Evolutionary conservation across 2,888 invertebrate species (phyloP).

Genomic region (Dryobotodes eremita): DNA sequence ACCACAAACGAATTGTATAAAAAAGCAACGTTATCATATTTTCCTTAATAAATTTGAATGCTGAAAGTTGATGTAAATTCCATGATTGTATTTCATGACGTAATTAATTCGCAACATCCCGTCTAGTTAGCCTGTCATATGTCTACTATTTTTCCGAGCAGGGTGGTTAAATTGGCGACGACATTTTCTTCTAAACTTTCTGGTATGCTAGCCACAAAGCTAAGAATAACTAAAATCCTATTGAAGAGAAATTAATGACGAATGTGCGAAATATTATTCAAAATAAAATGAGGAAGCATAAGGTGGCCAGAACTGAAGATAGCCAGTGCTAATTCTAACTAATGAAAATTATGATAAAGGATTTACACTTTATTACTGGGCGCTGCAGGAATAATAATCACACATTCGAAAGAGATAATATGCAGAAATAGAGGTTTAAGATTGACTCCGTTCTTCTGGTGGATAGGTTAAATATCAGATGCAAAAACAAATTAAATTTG

Average conservation of each 20-base stretch:
- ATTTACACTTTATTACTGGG: background rate
- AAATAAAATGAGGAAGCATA: background rate
- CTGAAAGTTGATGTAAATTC: too few species aligned
- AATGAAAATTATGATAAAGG: background rate
- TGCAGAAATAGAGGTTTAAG: background rate
- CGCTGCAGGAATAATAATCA: background rate
- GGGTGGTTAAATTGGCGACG: too few species aligned
- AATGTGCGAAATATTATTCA: background rate
- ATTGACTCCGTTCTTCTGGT: background rate
- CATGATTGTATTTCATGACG: too few species aligned
- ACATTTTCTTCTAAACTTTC: too few species aligned
- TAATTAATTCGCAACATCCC: too few species aligned
- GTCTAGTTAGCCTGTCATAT: too few species aligned
- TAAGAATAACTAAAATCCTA: background rate
- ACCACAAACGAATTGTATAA: too few species aligned
- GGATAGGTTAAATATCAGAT: background rate
- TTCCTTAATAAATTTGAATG: too few species aligned
- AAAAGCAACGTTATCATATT: too few species aligned
- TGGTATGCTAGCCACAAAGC: too few species aligned
- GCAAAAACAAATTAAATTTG: background rate
- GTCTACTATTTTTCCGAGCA: too few species aligned
- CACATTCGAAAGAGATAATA: background rate
- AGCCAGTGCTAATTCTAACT: background rate
- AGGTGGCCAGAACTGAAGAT: background rate
- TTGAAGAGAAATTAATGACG: background rate